A percentile compares a stretch with the other conserved stretches of the same genome.
Conservation (phyloP, 2,797 vertebrate species). For the Pseudocheirus occidentalis region DNA sequence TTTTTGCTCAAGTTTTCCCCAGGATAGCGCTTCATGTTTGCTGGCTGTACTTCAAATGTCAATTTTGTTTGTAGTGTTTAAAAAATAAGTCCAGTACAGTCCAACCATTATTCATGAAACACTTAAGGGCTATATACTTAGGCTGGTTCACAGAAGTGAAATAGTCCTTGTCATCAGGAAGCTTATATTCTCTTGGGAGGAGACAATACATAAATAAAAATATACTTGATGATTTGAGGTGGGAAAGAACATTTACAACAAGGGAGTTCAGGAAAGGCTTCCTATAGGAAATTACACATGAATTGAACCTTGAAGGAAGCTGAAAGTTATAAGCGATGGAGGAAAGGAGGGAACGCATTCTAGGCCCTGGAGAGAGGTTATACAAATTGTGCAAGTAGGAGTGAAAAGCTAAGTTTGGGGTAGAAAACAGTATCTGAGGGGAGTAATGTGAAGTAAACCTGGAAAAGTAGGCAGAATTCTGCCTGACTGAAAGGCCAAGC, state of each 20-base stretch:
- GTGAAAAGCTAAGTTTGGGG: neutral
- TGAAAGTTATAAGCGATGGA: neutral
- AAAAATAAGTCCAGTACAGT: neutral
- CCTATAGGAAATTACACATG: neutral
- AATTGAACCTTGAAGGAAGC: neutral
- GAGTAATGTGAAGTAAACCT: neutral
- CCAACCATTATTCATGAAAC: neutral
- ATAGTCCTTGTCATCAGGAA: neutral
- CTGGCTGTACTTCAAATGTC: neutral
- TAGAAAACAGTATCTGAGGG: neutral
- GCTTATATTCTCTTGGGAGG: neutral
- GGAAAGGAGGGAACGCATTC: neutral
- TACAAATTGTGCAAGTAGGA: neutral
- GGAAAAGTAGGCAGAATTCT: neutral
- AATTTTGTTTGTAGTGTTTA: slow-evolving; percentile 18
- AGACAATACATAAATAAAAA: neutral
- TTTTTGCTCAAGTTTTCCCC: neutral
- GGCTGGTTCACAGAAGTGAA: neutral
- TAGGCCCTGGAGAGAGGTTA: neutral
- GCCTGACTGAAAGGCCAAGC: neutral
- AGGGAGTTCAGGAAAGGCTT: neutral
- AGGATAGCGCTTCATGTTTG: slow-evolving; percentile 14
- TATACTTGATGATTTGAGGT: neutral
- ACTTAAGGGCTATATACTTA: neutral
- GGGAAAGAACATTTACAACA: neutral